These are phyloP conservation scores for Entomobrya multifasciata DNA, from an alignment of 2,888 invertebrate genomes.

Conservation along the genomic window DNA sequence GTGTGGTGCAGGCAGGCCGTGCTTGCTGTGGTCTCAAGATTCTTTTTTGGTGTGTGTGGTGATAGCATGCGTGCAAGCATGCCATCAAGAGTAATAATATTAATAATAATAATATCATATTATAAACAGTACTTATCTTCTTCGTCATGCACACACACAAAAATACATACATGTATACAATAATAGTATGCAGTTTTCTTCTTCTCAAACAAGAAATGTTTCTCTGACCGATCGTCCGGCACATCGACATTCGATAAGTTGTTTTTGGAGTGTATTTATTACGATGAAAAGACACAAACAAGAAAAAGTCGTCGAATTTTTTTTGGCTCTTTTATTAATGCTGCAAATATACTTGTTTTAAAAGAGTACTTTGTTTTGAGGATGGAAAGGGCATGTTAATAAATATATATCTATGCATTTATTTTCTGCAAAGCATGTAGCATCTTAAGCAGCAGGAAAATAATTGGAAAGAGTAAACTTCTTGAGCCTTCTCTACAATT, in stretches of 20 bases:
- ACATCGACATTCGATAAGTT: slow-evolving; percentile 10
- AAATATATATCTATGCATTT: no score
- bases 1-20: slow-evolving; percentile 31
- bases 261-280: slow-evolving; percentile 12
- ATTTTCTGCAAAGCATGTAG: background rate
- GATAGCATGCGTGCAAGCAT: slow-evolving; percentile 71
- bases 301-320: background rate
- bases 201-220: slow-evolving; percentile 21
- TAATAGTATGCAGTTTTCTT: background rate
- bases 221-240: background rate
- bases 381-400: background rate
- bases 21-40: background rate
- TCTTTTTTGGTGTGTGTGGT: slow-evolving; percentile 38
- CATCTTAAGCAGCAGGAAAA: background rate
- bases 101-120: slow-evolving; percentile 64
- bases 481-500: slow-evolving; percentile 48
- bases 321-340: background rate
- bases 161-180: no score
- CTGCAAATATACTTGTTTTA: background rate
- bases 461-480: slow-evolving; percentile 47
- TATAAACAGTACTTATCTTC: slow-evolving; percentile 25
- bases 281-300: background rate
- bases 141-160: background rate
- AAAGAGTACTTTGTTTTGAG: background rate
- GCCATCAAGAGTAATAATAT: slow-evolving; percentile 59